phyloP scores from a whole-genome alignment of 1,140 invertebrate species.

The Heliothis subflexa region DNA sequence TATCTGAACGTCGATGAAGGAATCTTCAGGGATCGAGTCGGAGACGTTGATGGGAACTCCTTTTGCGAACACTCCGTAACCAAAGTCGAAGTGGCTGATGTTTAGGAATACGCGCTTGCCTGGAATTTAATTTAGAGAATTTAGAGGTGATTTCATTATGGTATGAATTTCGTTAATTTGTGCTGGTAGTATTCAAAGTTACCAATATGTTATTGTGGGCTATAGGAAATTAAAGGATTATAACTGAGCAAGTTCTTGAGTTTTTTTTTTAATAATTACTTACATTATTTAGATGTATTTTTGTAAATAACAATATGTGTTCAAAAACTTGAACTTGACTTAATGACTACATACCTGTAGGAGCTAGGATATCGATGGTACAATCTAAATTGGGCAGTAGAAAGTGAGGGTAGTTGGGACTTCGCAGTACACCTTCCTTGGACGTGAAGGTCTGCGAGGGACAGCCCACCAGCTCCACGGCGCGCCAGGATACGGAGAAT shows the following conservation, averaged over 20 bases:
- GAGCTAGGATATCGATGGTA: slow-evolving; percentile 88
- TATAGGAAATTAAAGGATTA: too few relatives aligned
- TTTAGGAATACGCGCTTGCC: slow-evolving; percentile 89
- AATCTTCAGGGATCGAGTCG: slow-evolving; percentile 73
- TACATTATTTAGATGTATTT: too few relatives aligned
- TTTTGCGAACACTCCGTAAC: slow-evolving; percentile 76
- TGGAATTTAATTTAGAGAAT: slow-evolving; percentile 58
- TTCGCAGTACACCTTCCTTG: slow-evolving; percentile 86
- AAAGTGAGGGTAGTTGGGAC: slow-evolving; percentile 90
- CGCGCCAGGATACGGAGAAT: slow-evolving; percentile 89
- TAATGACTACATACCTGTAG: slow-evolving; percentile 80
- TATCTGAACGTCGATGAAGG: slow-evolving; percentile 86
- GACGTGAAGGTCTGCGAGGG: slow-evolving; percentile 88
- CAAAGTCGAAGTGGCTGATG: slow-evolving; percentile 87
- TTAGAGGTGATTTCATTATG: background rate
- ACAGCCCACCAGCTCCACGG: slow-evolving; percentile 90
- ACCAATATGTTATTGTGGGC: too few relatives aligned
- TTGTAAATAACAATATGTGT: too few relatives aligned
- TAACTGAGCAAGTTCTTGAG: too few relatives aligned
- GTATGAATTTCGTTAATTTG: background rate
- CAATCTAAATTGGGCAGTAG: slow-evolving; percentile 90
- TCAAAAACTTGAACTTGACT: too few relatives aligned
- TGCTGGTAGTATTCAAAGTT: too few relatives aligned
- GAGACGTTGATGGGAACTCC: slow-evolving; percentile 70
- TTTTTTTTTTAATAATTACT: too few relatives aligned